These are phyloP conservation scores for Pithys albifrons DNA, from an alignment of 2,113 vertebrate species.

Conservation along the genomic window DNA sequence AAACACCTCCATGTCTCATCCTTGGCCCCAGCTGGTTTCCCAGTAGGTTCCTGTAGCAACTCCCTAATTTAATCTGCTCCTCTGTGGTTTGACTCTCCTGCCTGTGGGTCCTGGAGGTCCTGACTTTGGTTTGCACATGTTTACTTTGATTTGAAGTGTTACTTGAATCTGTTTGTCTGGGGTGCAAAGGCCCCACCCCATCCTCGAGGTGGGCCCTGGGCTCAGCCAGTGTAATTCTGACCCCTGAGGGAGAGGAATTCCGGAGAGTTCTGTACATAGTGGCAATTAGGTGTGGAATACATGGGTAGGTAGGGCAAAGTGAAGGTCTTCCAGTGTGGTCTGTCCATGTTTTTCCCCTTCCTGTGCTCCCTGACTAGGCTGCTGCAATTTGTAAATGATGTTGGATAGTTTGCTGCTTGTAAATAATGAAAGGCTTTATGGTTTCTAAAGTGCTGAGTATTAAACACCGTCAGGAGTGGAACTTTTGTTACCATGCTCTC, in stretches of 20 bases:
- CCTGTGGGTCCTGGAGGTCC: not conserved
- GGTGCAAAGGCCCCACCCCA: not conserved
- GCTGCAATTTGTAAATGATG: constrained; percentile 64
- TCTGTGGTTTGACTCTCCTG: not conserved
- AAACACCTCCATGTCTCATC: not conserved
- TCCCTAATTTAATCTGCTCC: not conserved
- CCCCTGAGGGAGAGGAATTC: not conserved
- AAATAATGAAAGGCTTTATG: constrained; percentile 76
- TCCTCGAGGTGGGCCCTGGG: not conserved
- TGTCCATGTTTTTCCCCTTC: not conserved
- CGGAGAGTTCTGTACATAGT: not conserved
- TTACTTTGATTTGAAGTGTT: constrained; percentile 71
- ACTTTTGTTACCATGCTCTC: constrained; percentile 77
- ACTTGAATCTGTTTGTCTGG: constrained; percentile 68
- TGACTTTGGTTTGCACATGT: constrained; percentile 69
- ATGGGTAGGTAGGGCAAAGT: not conserved
- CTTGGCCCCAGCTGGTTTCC: not conserved
- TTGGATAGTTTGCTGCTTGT: constrained; percentile 78
- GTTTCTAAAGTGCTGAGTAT: constrained; percentile 77
- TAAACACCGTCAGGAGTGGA: constrained; percentile 48
- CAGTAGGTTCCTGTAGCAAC: not conserved
- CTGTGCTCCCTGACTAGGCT: constrained; percentile 44
- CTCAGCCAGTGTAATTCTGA: not conserved
- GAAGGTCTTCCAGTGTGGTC: constrained; percentile 16
- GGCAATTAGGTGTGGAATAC: not conserved